Evolutionary conservation across 2,113 vertebrate genomes (phyloP), one percentile per base, ranked within the genome.

Genomic region (Xenus cinereus): DNA sequence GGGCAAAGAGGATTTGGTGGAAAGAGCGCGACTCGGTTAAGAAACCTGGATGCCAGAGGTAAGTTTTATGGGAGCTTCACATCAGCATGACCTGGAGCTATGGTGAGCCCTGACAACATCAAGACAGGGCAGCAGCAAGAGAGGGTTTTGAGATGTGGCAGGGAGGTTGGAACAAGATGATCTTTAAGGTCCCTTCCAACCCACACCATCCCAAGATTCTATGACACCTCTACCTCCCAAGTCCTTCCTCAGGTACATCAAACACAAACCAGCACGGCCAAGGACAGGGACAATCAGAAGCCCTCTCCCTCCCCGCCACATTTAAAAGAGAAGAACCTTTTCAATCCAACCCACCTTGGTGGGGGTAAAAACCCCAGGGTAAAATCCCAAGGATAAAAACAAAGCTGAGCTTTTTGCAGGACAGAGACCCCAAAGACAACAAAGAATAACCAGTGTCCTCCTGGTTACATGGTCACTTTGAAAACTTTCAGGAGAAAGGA

Each of bases 71-170:
- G 73, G n/a, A 93, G 41, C 17, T 37, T 20, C 59, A 6, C 41
- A 14, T 20, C 77, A 37, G 4, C 0, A 0, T 3, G 37, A 50
- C 16, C 60, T 2, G 22, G 23, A 68, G 19, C 10, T 6, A 18
- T 0, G 41, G 48, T 6, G 39, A 84, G 51, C 48, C 51, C 80
- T 30, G 46, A 45, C 5, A 26, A 54, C 63, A 4, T 60, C 43
- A 43, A 32, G 74, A 10, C 0, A 0, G 12, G 26, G 30, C 39
- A 69, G 67, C 67, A 83, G 45, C 6, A 12, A 45, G 68, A 64
- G 32, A 69, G 14, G 39, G 12, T 5, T 30, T 5, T 0, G 1
- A 78, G 46, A 81, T 46, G 54, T 9, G 8, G 57, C 33, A 35
- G 57, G 33, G 56, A 33, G 33, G 57, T 11, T 62, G 35, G 14